Evolutionary conservation across 2,113 vertebrate genomes (phyloP), one percentile per base, ranked within the genome.

Genomic region (Ophthalmolycus amberensis): DNA sequence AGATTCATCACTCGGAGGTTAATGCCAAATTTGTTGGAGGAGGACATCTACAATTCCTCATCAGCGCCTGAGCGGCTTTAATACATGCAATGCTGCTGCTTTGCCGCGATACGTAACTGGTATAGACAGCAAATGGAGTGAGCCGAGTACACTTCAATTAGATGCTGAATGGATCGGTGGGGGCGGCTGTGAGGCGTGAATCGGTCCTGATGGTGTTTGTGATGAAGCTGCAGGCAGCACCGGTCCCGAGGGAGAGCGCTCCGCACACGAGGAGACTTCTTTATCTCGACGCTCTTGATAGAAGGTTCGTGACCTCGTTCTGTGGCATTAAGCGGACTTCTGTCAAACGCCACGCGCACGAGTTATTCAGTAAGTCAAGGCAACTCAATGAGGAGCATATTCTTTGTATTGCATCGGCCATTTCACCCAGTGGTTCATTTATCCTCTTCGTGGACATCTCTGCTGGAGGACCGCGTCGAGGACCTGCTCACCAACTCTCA

Each of bases 131-230:
- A 64, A n/a, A 78, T 63, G 75, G 67, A 83, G 58, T 83, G 58
- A 54, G 83, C 75, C 63, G 72, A 77, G 77, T 73, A 75, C 77
- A 91, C 84, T 82, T 74, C 85, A 85, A 86, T 94, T 92, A 90
- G 76, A 71, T 59, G 63, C 56, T 68, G 78, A 87, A 80, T 85
- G 80, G 86, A 83, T 66, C 66, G 84, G 56, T 50, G 70, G 42
- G 77, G 79, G 79, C 50, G 22, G 66, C 77, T 74, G 68, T 58
- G 71, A 83, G 79, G 75, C 74, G 62, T 65, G 77, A 74, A 84
- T 90, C 52, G 77, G 83, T 38, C 64, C 82, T 83, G 72, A 86
- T 84, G 84, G 80, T 44, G 70, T 81, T 87, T 75, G 80, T 84
- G 79, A 88, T 85, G 78, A 81, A 89, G 80, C 71, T 71, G 78